Base-by-base conservation (phyloP, 2,113 vertebrate species). In the Ursus arctos region DNA sequence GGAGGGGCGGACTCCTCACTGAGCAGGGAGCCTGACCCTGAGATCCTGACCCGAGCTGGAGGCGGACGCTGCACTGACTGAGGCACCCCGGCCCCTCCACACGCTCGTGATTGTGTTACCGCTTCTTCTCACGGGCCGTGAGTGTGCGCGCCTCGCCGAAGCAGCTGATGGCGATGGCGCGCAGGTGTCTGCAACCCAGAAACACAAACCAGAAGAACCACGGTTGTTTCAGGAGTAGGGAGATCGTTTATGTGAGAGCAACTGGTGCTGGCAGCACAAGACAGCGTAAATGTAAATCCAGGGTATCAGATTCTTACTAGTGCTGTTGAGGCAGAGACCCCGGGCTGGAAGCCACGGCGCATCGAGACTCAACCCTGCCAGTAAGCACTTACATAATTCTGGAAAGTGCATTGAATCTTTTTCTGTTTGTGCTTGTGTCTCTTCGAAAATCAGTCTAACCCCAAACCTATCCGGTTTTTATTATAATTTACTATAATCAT, bases 141-240 rank as follows among this genome's bases (percentile, higher is more conserved):
- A 10, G 31, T 28, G 7, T 43, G 71, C 15, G 63, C 40, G n/a
- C 18, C 18, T 94, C 19, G 26, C 4, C 14, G 57, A 67, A 43
- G 22, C 33, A 51, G 12, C 16, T 49, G n/a, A 2, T 1, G 0
- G 3, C 24, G 33, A 57, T 51, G 1, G 0, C 24, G 43, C 8
- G 21, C 6, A 47, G 16, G 36, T 13, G 49, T 31, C 31, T n/a
- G 43, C 1, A 9, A 6, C 11, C 51, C 19, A 65, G 71, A 19
- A 81, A 77, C 40, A 7, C 33, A 69, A 84, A 74, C 12, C n/a
- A 82, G 40, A 8, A n/a, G 28, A 16, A 6, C 6, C 26, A 7
- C 0, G 2, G 14, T 21, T 67, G 22, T 61, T 81, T 93, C 63
- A 31, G 2, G 19, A 79, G 94, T 69, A 96, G 31, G 81, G 40